Percentiles rank a stretch among this genome's conserved stretches.
Evolutionary conservation across 2,888 invertebrate species (phyloP).

Genomic region (Biston stratarius): DNA sequence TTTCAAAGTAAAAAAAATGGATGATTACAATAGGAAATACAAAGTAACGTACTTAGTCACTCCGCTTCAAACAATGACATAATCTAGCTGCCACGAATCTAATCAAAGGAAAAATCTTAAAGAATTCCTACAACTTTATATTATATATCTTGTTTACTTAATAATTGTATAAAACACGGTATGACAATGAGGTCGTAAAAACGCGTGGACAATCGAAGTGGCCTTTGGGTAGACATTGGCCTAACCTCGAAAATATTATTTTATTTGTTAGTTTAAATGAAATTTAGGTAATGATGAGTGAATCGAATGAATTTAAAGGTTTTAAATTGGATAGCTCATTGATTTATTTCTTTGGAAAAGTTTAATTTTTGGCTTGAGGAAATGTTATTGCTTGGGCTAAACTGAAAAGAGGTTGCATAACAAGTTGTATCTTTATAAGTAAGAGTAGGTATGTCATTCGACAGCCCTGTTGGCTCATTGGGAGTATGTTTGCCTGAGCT

Average conservation of each 20-base stretch:
- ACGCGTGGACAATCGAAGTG: slow-evolving; percentile 60
- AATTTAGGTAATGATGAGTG: slow-evolving; percentile 53
- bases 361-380: no score
- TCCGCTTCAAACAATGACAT: slow-evolving; percentile 9
- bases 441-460: no score
- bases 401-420: no score
- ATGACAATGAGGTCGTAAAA: slow-evolving; percentile 40
- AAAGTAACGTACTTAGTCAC: neutral
- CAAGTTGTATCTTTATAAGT: no score
- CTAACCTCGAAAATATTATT: slow-evolving; percentile 56
- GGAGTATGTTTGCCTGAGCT: no score
- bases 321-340: neutral
- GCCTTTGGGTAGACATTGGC: slow-evolving; percentile 71
- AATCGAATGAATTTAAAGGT: slow-evolving; percentile 28
- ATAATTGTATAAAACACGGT: slow-evolving; percentile 36
- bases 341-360: neutral
- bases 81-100: neutral
- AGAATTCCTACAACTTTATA: slow-evolving; percentile 10
- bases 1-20: no score
- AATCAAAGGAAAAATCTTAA: slow-evolving; percentile 18
- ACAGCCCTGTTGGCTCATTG: no score
- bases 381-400: no score
- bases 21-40: neutral
- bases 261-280: slow-evolving; percentile 45
- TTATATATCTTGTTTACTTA: slow-evolving; percentile 23